Evolutionary conservation across 2,888 invertebrate species (phyloP).

Genomic region (Adelphocoris suturalis): DNA sequence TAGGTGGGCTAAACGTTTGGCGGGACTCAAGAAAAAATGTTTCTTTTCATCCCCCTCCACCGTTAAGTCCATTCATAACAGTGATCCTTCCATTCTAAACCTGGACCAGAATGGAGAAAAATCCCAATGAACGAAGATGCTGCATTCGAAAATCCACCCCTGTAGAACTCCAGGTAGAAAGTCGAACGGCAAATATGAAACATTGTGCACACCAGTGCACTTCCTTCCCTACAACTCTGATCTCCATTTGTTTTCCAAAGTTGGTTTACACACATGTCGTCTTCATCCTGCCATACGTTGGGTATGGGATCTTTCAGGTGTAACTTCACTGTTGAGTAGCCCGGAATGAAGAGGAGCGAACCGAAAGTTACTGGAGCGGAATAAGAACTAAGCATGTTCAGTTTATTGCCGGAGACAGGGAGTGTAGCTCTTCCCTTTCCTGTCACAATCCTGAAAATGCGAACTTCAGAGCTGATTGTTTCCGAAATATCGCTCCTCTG

Average conservation of each 20-base stretch:
- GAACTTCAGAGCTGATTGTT: slow-evolving; percentile 41
- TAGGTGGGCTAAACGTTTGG: slow-evolving; percentile 29
- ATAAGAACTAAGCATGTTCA: slow-evolving; percentile 19
- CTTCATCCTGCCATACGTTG: neutral
- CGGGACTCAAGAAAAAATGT: slow-evolving; percentile 8
- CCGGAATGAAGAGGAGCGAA: neutral
- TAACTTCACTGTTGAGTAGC: neutral
- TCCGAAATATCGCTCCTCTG: slow-evolving; percentile 46
- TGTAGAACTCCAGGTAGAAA: neutral
- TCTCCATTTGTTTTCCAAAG: neutral
- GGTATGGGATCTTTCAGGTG: neutral
- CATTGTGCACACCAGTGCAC: slow-evolving; percentile 49
- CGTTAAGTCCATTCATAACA: slow-evolving; percentile 50
- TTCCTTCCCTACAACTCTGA: neutral
- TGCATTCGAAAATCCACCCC: neutral
- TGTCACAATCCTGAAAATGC: neutral
- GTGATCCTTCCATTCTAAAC: slow-evolving; percentile 59
- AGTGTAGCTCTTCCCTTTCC: slow-evolving; percentile 10
- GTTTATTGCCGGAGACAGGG: slow-evolving; percentile 44
- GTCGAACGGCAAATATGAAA: slow-evolving; percentile 63
- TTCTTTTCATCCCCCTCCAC: neutral
- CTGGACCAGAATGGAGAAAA: slow-evolving; percentile 23
- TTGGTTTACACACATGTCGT: slow-evolving; percentile 53
- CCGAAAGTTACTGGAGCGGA: slow-evolving; percentile 38
- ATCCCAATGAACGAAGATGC: slow-evolving; percentile 49